Evolutionary conservation across 1,140 invertebrate species (phyloP), one percentile per base, ranked within the genome.

Genomic region (Eurosta solidaginis): DNA sequence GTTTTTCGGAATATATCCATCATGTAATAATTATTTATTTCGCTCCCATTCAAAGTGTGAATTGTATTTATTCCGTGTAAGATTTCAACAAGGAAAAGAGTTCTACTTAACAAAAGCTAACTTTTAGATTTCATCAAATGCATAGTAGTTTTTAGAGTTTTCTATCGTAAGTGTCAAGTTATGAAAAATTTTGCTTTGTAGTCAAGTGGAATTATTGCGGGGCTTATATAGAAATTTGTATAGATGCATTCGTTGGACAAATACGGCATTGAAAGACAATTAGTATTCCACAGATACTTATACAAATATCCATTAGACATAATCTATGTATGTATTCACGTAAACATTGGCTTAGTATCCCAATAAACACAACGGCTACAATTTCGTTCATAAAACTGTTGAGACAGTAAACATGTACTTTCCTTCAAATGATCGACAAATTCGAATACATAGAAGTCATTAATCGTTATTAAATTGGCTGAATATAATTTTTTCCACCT

Each of bases 1-100:
- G 12, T 17, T 12, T 12, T 47, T 17, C 45, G 7, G 14, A 12
- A 14, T 2, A 47, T 9, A 36, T 68, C 7, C 33, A n/a, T n/a
- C n/a, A n/a, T 33, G 40, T 68, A 36, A 36, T 68, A 68, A 68
- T 68, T 68, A 40, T 68, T 68, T n/a, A n/a, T n/a, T n/a, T n/a
- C n/a, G n/a, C n/a, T n/a, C 33, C 33, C 27, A 68, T 40, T 68
- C n/a, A 68, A 68, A 68, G 59, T 68, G 36, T 42, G 17, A 68
- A 68, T 68, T 68, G 59, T 9, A 68, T 33, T 10, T 10, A 68
- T 20, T n/a, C 17, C n/a, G n/a, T n/a, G n/a, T n/a, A n/a, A n/a
- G n/a, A n/a, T n/a, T n/a, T n/a, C n/a, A n/a, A 68, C 29, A 54
- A 12, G 50, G 20, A 9, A 54, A 25, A 54, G 14, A 49, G 20